These are phyloP conservation scores for Lota lota DNA, from an alignment of 2,113 vertebrate genomes.

Conservation along the genomic window DNA sequence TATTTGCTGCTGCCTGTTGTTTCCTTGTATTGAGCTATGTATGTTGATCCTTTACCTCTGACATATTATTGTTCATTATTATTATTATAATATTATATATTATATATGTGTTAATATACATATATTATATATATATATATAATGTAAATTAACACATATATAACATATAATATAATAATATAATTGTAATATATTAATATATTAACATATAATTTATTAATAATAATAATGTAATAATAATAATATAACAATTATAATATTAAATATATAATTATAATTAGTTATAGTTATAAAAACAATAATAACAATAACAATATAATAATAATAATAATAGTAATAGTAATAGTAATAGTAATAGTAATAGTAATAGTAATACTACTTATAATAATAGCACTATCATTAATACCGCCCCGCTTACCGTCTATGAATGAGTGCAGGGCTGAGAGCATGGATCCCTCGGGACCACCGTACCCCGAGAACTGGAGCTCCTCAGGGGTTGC, in stretches of 20 bases:
- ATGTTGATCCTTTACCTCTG: too few species aligned
- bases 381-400: background rate
- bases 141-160: background rate
- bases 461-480: slow-evolving; percentile 83
- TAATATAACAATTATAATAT: background rate
- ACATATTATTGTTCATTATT: too few species aligned
- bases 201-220: background rate
- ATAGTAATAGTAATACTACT: background rate
- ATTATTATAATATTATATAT: too few species aligned
- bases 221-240: background rate
- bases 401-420: slow-evolving; percentile 72
- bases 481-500: slow-evolving; percentile 86
- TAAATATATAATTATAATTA: background rate
- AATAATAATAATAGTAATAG: background rate
- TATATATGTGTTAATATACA: too few species aligned
- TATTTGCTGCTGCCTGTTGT: too few species aligned
- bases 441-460: slow-evolving; percentile 85
- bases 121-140: too few species aligned
- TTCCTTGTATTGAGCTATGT: too few species aligned
- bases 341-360: background rate
- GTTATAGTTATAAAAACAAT: background rate
- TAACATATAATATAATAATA: background rate
- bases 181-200: background rate
- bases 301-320: background rate
- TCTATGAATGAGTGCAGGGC: slow-evolving; percentile 91